Evolutionary conservation across 1,140 invertebrate genomes (phyloP).

Genomic region (Rhizoglyphus robini): DNA sequence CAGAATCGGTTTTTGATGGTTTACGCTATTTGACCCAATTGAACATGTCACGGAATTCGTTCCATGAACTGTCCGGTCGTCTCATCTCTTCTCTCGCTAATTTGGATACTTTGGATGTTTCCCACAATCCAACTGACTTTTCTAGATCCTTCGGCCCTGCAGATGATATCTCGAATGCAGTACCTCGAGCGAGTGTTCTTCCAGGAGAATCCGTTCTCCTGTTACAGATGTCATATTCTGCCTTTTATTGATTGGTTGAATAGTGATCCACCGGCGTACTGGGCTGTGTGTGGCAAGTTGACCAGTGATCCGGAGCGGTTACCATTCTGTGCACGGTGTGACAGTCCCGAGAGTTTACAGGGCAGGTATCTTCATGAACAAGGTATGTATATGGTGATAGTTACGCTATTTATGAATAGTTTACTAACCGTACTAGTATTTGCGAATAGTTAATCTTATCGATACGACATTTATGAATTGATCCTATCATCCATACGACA

Average conservation of each 20-base stretch:
- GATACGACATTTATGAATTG: no score
- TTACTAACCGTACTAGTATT: no score
- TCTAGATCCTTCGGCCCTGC: not conserved
- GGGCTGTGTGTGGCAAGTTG: slow-evolving; percentile 34
- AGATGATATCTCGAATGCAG: slow-evolving; percentile 22
- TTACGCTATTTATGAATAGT: no score
- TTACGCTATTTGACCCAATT: slow-evolving; percentile 24
- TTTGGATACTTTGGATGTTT: slow-evolving; percentile 46
- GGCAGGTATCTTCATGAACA: slow-evolving; percentile 23
- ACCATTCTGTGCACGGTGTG: slow-evolving; percentile 26
- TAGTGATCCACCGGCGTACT: slow-evolving; percentile 23
- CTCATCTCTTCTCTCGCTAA: slow-evolving; percentile 41
- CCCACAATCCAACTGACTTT: slow-evolving; percentile 42
- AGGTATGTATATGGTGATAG: no score
- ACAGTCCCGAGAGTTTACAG: slow-evolving; percentile 21
- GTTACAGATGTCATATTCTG: slow-evolving; percentile 45
- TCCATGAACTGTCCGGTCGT: slow-evolving; percentile 41
- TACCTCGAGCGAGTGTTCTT: slow-evolving; percentile 36
- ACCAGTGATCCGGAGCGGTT: not conserved
- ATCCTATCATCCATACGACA: no score
- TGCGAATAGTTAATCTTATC: no score
- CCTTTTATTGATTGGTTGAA: slow-evolving; percentile 31
- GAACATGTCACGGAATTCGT: slow-evolving; percentile 35
- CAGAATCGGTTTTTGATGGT: slow-evolving; percentile 26
- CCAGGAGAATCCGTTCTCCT: slow-evolving; percentile 50